Evolutionary conservation across 2,888 invertebrate species (phyloP).

Genomic region (Dolichomitus sp.): DNA sequence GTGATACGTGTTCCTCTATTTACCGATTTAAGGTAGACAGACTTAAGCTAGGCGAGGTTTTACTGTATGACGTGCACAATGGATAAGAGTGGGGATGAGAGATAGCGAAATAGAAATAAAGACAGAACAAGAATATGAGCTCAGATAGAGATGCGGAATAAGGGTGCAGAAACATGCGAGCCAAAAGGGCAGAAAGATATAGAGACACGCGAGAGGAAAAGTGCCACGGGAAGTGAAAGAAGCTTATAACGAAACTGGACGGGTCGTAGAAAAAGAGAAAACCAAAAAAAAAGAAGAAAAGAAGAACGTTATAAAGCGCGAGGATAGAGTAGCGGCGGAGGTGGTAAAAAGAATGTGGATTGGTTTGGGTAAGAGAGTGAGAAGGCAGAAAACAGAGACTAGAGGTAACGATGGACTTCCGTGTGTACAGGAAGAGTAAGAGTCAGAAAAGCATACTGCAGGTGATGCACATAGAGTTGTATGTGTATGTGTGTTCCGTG

Average conservation of each 20-base stretch:
- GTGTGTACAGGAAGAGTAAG: slow-evolving; percentile 25
- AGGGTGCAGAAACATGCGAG: slow-evolving; percentile 40
- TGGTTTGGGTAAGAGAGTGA: not conserved
- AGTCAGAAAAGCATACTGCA: slow-evolving; percentile 15
- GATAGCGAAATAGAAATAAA: slow-evolving; percentile 23
- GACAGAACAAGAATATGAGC: slow-evolving; percentile 33
- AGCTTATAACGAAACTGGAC: slow-evolving; percentile 30
- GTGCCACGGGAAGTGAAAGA: slow-evolving; percentile 40
- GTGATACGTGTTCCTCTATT: too few relatives aligned
- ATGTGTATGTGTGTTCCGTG: slow-evolving; percentile 8
- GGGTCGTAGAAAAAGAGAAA: not conserved
- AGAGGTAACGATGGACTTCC: slow-evolving; percentile 18
- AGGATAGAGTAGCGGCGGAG: slow-evolving; percentile 33
- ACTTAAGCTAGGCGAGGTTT: not conserved
- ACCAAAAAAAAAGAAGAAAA: slow-evolving; percentile 1
- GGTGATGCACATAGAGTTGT: not conserved
- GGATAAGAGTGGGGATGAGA: not conserved
- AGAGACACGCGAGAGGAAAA: slow-evolving; percentile 53
- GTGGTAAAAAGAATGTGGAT: slow-evolving; percentile 37
- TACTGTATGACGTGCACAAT: not conserved
- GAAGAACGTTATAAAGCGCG: slow-evolving; percentile 2
- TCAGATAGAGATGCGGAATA: slow-evolving; percentile 40
- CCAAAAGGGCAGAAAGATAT: slow-evolving; percentile 10
- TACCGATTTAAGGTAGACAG: not conserved
- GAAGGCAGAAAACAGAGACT: slow-evolving; percentile 20